A percentile compares a stretch with the other conserved stretches of the same genome.
Evolutionary conservation across 2,888 invertebrate genomes (phyloP).

Genomic region (Lithophane semibrunnea): DNA sequence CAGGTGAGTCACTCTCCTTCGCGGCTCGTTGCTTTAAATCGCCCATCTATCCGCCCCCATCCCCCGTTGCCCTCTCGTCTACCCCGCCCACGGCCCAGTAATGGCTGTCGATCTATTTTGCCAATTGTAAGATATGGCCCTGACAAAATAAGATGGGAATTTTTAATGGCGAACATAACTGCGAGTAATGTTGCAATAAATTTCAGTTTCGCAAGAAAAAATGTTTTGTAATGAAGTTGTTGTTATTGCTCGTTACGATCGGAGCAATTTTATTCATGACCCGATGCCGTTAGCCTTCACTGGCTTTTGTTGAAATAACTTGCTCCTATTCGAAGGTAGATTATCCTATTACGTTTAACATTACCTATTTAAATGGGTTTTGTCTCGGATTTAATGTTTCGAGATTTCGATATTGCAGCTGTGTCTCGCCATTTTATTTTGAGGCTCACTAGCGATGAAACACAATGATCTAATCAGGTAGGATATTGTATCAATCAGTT

Average conservation of each 20-base stretch:
- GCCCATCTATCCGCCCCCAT: conserved; percentile 49
- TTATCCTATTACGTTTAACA: conserved; percentile 61
- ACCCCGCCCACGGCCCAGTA: conserved; percentile 61
- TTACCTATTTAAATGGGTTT: conserved; percentile 62
- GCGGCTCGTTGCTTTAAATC: conserved; percentile 69
- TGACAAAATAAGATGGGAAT: conserved; percentile 79
- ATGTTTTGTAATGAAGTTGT: conserved; percentile 71
- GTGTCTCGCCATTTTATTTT: conserved; percentile 41
- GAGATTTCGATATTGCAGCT: conserved; percentile 52
- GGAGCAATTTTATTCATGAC: conserved; percentile 56
- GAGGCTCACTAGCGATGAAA: conserved; percentile 18
- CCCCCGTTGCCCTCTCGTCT: conserved; percentile 8
- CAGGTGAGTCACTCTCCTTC: conserved; percentile 72
- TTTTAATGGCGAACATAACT: conserved; percentile 79
- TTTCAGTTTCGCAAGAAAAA: conserved; percentile 68
- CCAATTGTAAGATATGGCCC: conserved; percentile 78
- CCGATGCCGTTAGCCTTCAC: conserved; percentile 45
- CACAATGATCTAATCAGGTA: conserved; percentile 26
- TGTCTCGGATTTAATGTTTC: conserved; percentile 52
- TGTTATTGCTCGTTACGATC: conserved; percentile 62
- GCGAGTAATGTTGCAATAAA: conserved; percentile 75
- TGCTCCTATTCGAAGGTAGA: conserved; percentile 44
- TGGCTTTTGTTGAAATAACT: conserved; percentile 45
- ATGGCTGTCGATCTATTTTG: conserved; percentile 78
- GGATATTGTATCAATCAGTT: conserved; percentile 17